Percentiles rank a stretch among this genome's conserved stretches.
Conservation (phyloP, 2,113 vertebrate genomes). For the Suricata suricatta region DNA sequence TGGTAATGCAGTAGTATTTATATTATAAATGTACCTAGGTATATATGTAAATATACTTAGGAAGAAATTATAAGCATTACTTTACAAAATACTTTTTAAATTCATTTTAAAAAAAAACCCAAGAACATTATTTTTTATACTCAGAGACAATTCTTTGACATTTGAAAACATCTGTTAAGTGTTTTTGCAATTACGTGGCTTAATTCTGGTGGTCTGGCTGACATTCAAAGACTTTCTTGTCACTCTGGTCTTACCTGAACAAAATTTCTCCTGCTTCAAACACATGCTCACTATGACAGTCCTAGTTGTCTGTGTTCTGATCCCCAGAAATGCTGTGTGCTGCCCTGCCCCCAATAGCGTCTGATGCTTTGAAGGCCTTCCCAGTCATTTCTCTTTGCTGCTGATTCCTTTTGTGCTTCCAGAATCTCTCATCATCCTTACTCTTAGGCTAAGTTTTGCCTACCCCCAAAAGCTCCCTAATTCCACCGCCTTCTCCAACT, state of each 20-base stretch:
- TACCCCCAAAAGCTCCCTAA: no score
- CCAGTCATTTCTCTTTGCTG: neutral
- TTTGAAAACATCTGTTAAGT: neutral
- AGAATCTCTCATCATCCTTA: neutral
- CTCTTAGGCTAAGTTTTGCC: neutral
- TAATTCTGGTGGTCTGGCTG: neutral
- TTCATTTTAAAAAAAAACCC: neutral
- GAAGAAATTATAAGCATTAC: neutral
- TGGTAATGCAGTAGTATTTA: neutral
- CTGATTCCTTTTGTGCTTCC: neutral
- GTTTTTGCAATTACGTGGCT: neutral
- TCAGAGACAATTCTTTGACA: no score
- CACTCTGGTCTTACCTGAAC: neutral
- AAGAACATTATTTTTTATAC: neutral
- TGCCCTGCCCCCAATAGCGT: neutral
- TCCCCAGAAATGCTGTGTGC: rapidly evolving
- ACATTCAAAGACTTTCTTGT: neutral
- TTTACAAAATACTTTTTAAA: neutral
- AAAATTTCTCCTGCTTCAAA: neutral
- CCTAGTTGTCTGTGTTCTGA: neutral
- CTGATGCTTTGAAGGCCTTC: neutral
- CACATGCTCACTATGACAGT: neutral
- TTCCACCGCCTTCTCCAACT: neutral
- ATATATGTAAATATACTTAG: no score
- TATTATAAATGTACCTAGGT: neutral